Evolutionary conservation across 1,140 invertebrate genomes (phyloP).

Genomic region (Cyrtorhinus lividipennis): DNA sequence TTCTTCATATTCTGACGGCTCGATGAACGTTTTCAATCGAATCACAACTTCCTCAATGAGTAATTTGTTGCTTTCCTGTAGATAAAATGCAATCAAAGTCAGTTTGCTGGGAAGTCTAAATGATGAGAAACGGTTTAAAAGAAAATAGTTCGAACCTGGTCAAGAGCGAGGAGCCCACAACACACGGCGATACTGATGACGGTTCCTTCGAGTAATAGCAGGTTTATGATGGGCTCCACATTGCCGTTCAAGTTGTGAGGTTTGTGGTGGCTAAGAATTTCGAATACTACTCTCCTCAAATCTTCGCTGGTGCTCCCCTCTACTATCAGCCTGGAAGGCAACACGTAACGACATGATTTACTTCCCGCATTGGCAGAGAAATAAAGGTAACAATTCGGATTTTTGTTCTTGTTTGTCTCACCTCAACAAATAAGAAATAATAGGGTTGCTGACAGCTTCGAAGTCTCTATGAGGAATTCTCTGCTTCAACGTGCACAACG

Average conservation of each 20-base stretch:
- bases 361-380: too few species aligned
- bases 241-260: constrained; percentile 2
- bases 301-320: neutral
- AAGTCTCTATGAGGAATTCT: constrained; percentile 7
- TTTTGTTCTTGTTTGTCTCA: too few species aligned
- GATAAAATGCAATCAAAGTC: neutral
- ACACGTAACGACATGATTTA: too few species aligned
- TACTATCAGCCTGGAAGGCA: neutral
- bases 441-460: constrained; percentile 14
- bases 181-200: neutral
- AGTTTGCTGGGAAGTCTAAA: neutral
- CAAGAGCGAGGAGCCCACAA: neutral
- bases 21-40: neutral
- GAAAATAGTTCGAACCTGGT: neutral
- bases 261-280: neutral
- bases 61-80: neutral
- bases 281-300: neutral
- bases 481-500: neutral
- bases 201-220: neutral
- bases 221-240: neutral
- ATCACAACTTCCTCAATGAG: neutral
- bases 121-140: neutral
- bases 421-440: constrained; percentile 6
- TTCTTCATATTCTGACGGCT: constrained; percentile 12
- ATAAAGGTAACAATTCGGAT: too few species aligned